Evolutionary conservation across 2,888 invertebrate genomes (phyloP).

Genomic region (Chloroclystis v-ata): DNA sequence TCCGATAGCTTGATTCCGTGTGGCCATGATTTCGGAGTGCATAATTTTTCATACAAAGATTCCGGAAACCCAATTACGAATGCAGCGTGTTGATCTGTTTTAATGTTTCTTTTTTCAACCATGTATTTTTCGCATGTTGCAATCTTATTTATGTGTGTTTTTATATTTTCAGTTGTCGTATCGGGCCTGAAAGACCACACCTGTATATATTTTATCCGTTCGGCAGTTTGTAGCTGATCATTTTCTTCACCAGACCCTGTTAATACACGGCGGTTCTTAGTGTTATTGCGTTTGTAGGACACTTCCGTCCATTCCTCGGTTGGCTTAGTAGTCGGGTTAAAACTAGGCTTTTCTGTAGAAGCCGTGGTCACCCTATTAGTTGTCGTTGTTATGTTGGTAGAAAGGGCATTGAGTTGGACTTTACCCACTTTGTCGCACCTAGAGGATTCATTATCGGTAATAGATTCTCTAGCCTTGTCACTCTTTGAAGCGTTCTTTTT

Average conservation of each 20-base stretch:
- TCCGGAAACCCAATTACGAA: conserved; percentile 15
- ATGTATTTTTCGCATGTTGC: conserved; percentile 3
- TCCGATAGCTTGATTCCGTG: conserved; percentile 8
- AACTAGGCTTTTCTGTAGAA: neutral
- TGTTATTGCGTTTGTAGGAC: too few relatives aligned
- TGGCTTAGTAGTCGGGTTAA: too few relatives aligned
- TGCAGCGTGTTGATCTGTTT: conserved; percentile 7
- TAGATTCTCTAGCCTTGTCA: conserved; percentile 7
- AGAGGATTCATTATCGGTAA: neutral
- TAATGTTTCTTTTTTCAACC: conserved; percentile 11
- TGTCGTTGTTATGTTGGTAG: neutral
- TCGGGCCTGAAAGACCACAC: conserved; percentile 14
- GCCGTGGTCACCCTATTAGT: conserved; percentile 3
- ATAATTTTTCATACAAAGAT: neutral
- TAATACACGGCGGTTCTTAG: neutral
- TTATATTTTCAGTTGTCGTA: conserved; percentile 7
- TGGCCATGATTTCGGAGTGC: conserved; percentile 11
- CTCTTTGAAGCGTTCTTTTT: neutral
- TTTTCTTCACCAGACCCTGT: neutral
- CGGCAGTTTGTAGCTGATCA: conserved; percentile 9
- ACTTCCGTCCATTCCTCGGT: too few relatives aligned
- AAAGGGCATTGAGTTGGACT: neutral
- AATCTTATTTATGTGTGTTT: conserved; percentile 9
- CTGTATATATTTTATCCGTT: conserved; percentile 5
- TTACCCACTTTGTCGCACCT: neutral